A percentile compares a stretch with the other conserved stretches of the same genome.
Conservation (phyloP, 1,140 invertebrate genomes). For the Samia ricini region DNA sequence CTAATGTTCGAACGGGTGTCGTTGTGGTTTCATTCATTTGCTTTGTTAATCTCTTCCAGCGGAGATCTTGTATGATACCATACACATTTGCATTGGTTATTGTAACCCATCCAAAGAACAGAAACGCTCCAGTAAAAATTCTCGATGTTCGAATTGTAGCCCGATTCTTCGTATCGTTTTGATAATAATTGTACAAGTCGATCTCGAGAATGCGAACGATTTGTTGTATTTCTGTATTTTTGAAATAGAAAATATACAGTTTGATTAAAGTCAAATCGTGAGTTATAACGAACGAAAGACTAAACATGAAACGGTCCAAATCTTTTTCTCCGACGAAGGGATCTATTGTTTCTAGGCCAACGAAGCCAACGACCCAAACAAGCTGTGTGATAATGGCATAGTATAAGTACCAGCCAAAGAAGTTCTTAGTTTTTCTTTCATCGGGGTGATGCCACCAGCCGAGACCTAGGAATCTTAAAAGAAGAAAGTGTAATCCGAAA, state of each 20-base stretch:
- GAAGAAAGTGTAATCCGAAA: slow-evolving; percentile 51
- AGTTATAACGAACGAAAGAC: slow-evolving; percentile 68
- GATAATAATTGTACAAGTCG: slow-evolving; percentile 54
- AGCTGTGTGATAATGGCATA: slow-evolving; percentile 60
- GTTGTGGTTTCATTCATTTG: slow-evolving; percentile 40
- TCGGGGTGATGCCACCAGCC: slow-evolving; percentile 73
- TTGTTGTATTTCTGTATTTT: slow-evolving; percentile 58
- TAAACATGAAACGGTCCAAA: slow-evolving; percentile 67
- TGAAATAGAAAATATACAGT: slow-evolving; percentile 65
- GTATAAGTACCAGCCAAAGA: slow-evolving; percentile 55
- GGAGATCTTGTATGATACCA: slow-evolving; percentile 57
- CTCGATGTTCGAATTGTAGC: slow-evolving; percentile 45
- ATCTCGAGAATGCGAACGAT: slow-evolving; percentile 57
- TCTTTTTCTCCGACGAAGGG: slow-evolving; percentile 68
- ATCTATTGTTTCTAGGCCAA: slow-evolving; percentile 67
- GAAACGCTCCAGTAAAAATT: slow-evolving; percentile 55
- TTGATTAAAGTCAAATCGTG: slow-evolving; percentile 66
- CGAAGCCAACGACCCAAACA: slow-evolving; percentile 64
- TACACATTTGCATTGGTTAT: slow-evolving; percentile 62
- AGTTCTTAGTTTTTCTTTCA: slow-evolving; percentile 52
- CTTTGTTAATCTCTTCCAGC: slow-evolving; percentile 51
- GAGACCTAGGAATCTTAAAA: slow-evolving; percentile 55
- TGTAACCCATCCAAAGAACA: slow-evolving; percentile 68
- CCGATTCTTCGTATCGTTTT: slow-evolving; percentile 45
- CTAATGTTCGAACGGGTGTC: slow-evolving; percentile 44